phyloP scores from a whole-genome alignment of 2,113 vertebrate species.

The Anhinga anhinga region DNA sequence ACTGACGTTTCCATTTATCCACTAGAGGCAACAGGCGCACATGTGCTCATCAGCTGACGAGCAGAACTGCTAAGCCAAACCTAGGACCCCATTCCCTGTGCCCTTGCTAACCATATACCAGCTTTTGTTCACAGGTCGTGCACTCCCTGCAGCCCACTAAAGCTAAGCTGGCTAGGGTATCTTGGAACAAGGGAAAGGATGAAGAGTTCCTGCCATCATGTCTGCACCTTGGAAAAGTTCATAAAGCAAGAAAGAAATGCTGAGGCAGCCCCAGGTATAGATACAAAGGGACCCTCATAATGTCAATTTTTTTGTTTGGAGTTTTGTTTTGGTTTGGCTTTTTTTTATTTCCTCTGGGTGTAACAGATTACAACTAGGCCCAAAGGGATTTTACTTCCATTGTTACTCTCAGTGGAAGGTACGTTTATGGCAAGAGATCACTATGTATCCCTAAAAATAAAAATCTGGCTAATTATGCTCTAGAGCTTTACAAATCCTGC shows the following conservation, averaged over 20 bases:
- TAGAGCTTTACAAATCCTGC: background rate
- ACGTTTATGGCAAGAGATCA: background rate
- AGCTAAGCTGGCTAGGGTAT: background rate
- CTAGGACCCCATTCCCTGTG: background rate
- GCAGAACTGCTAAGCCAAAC: constrained; percentile 7
- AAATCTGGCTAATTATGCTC: background rate
- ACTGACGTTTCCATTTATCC: background rate
- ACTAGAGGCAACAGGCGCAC: background rate
- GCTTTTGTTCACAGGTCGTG: background rate
- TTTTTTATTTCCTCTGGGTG: background rate
- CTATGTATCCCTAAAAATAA: background rate
- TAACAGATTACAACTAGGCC: background rate
- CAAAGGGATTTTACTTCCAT: background rate
- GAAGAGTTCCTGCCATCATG: background rate
- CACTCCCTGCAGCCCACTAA: background rate
- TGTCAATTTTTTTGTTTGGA: background rate
- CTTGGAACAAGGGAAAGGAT: background rate
- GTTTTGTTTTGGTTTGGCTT: background rate
- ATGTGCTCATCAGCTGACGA: background rate
- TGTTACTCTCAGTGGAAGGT: background rate
- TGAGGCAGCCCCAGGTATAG: background rate
- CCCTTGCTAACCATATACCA: background rate
- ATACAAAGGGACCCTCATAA: background rate
- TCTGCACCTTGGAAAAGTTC: background rate
- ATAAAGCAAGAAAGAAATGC: background rate